phyloP scores from a whole-genome alignment of 2,888 invertebrate genomes.

The Dromius quadrimaculatus region DNA sequence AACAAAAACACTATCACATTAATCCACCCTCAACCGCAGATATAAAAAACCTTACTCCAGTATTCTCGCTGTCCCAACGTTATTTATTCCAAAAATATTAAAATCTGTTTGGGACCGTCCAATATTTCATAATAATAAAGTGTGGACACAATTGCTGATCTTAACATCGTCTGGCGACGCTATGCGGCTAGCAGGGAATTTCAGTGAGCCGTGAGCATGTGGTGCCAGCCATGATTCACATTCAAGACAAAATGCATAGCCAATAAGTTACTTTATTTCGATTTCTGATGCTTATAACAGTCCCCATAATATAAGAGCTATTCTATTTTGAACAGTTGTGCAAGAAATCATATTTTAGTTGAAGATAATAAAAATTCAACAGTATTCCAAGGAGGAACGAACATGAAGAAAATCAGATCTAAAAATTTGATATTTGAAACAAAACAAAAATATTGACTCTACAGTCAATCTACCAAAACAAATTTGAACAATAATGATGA shows the following conservation, averaged over 20 bases:
- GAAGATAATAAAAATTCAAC: too few relatives aligned
- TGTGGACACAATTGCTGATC: slow-evolving; percentile 34
- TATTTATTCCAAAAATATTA: slow-evolving; percentile 31
- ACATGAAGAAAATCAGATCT: too few relatives aligned
- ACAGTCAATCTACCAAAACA: too few relatives aligned
- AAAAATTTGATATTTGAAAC: too few relatives aligned
- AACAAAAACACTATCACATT: slow-evolving; percentile 27
- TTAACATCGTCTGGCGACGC: slow-evolving; percentile 24
- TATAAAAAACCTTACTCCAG: slow-evolving; percentile 2
- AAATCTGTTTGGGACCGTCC: slow-evolving; percentile 22
- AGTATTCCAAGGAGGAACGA: too few relatives aligned
- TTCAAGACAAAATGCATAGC: slow-evolving; percentile 30
- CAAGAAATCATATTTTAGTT: too few relatives aligned
- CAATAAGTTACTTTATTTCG: slow-evolving; percentile 34
- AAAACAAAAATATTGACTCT: too few relatives aligned
- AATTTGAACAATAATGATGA: too few relatives aligned
- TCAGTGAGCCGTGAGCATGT: slow-evolving; percentile 20
- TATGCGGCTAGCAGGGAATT: slow-evolving; percentile 7
- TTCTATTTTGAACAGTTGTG: slow-evolving; percentile 27
- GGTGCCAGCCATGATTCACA: slow-evolving; percentile 35
- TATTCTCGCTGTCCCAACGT: slow-evolving; percentile 9
- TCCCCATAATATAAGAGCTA: slow-evolving; percentile 15
- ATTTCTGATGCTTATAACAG: slow-evolving; percentile 32
- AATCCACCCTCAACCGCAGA: slow-evolving; percentile 4
- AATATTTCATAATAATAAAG: slow-evolving; percentile 41